Percentiles rank a stretch among this genome's conserved stretches.
Evolutionary conservation across 1,140 invertebrate genomes (phyloP).

Genomic region (Drosophila aff.): DNA sequence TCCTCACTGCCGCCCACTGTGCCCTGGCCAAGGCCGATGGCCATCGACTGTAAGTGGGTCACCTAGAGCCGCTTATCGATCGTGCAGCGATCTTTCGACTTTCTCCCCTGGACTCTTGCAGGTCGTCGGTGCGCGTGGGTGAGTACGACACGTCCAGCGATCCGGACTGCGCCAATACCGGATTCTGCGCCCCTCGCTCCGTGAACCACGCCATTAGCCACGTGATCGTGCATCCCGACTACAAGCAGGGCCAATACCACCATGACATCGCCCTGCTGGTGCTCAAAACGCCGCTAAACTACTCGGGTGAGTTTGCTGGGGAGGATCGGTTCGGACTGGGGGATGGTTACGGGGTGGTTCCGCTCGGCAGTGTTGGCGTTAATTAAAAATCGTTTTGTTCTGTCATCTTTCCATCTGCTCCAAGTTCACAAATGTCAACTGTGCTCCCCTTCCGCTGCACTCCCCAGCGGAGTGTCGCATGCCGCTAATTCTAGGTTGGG

Average conservation of each 20-base stretch:
- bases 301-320: conserved; percentile 86
- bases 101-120: conserved; percentile 44
- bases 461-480: conserved; percentile 43
- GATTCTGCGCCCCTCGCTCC: conserved; percentile 88
- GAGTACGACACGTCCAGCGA: conserved; percentile 88
- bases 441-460: conserved; percentile 11
- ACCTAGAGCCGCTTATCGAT: conserved; percentile 11
- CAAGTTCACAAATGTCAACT: conserved; percentile 74
- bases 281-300: conserved; percentile 88
- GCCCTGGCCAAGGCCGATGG: conserved; percentile 89
- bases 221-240: conserved; percentile 89
- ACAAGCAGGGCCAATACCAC: conserved; percentile 88
- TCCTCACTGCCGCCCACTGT: conserved; percentile 90
- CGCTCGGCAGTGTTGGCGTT: conserved; percentile 67
- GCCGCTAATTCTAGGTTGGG: conserved; percentile 68
- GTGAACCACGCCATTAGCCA: conserved; percentile 89
- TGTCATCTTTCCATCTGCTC: conserved; percentile 49
- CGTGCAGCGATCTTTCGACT: conserved; percentile 22
- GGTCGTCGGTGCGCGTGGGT: conserved; percentile 87
- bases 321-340: neutral
- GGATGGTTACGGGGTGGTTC: conserved; percentile 33
- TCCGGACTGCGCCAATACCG: conserved; percentile 88
- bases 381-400: conserved; percentile 83
- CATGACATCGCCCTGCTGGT: conserved; percentile 90
- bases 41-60: conserved; percentile 88